These are phyloP conservation scores for Amblyopsis rosae DNA, from an alignment of 2,113 vertebrate genomes.

Conservation along the genomic window DNA sequence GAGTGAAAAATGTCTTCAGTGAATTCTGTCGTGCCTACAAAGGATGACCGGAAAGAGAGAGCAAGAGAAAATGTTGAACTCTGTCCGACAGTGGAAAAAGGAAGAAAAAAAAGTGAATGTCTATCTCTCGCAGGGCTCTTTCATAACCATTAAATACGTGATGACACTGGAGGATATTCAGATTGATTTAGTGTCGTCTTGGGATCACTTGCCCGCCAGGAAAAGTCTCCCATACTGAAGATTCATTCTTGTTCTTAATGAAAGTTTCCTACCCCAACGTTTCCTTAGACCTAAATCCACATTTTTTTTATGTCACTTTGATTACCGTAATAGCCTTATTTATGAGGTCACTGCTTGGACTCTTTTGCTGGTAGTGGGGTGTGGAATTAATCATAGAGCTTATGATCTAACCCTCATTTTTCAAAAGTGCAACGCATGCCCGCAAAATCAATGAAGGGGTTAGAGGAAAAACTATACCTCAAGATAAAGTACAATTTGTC, in stretches of 20 bases:
- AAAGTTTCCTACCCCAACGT: conserved; percentile 65
- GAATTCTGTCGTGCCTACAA: conserved; percentile 34
- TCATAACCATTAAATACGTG: conserved; percentile 72
- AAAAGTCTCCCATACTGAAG: conserved; percentile 58
- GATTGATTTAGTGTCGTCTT: conserved; percentile 73
- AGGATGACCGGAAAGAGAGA: conserved; percentile 28
- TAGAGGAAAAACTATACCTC: conserved; percentile 47
- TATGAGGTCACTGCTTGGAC: conserved; percentile 60
- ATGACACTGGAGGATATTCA: conserved; percentile 73
- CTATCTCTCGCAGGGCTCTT: conserved; percentile 59
- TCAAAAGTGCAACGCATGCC: conserved; percentile 35
- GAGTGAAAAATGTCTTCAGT: conserved; percentile 49
- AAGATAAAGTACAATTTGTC: conserved; percentile 52
- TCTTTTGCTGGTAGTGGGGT: conserved; percentile 30
- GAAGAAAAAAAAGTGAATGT: conserved; percentile 30
- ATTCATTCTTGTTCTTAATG: conserved; percentile 70
- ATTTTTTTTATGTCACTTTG: conserved; percentile 67
- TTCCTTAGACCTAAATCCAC: conserved; percentile 63
- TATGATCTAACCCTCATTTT: conserved; percentile 60
- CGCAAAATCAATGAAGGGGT: conserved; percentile 66
- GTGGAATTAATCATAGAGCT: conserved; percentile 66
- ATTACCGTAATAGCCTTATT: conserved; percentile 75
- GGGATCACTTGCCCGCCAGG: conserved; percentile 56
- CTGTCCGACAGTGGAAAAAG: conserved; percentile 27
- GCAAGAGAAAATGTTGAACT: conserved; percentile 34